Base-by-base conservation (phyloP, 1,140 invertebrate genomes). In the Brachionus rotundiformis region DNA sequence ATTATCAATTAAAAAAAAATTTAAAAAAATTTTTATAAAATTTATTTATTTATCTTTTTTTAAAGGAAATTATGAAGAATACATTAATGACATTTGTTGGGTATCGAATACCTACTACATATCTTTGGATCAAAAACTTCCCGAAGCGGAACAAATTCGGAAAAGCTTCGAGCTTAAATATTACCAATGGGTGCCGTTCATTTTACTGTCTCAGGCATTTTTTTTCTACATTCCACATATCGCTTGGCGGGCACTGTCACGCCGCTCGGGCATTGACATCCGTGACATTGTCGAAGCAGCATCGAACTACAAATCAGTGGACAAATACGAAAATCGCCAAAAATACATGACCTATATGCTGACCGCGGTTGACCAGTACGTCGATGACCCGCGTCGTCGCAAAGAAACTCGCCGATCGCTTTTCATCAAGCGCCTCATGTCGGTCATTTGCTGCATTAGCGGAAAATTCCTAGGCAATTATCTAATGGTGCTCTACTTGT, bases 391-490 rank as follows among this genome's bases (percentile, higher is more conserved):
- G 11, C 36, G 81, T 19, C 81, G 81, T 1, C 81, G 59, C 29
- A 49, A 63, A 49, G 81, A 82, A 11, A 68, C 39, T 4, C 63
- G 81, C 2, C 36, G 39, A 31, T 16, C 25, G 13, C 13, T 71
- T 5, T 54, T 36, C 27, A 31, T 81, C 44, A 63, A 68, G 29
- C 79, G 79, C 31, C 13, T 81, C 10, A 7, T 81, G 31, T 36
- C 13, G 86, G 87, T 31, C 10, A 16, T 81, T 49, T 81, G 75
- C 65, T 41, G 61, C 31, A 54, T 82, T 13, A 47, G 85, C 27
- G 88, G 88, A 39, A 89, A 89, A 83, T 85, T 87, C 10, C 88
- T 88, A 79, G 89, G 89, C 16, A 87, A 87, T 29, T 90, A 87
- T 83, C 84, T 90, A 7, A 87, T 86, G 0, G 85, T 86, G 6